Conservation (phyloP, 2,888 invertebrate genomes). For the Eremobia ochroleuca region DNA sequence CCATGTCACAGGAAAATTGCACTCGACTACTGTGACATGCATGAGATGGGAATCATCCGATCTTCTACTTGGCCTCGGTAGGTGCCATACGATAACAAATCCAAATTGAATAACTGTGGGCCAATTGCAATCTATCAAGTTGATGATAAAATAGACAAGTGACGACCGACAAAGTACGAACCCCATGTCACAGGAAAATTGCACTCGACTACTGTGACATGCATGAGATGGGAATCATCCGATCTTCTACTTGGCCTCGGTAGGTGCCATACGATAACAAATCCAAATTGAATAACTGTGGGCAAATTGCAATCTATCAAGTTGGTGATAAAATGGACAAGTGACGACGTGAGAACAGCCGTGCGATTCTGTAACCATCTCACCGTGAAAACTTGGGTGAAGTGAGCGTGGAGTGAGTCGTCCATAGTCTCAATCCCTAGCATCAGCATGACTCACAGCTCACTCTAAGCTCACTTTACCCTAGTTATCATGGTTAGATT, state of each 20-base stretch:
- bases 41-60: constrained; percentile 19
- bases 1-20: constrained; percentile 17
- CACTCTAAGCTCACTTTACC: too few species aligned
- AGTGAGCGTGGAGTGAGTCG: too few species aligned
- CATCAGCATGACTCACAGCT: too few species aligned
- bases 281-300: constrained; percentile 32
- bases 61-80: not conserved
- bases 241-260: constrained; percentile 1
- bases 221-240: constrained; percentile 14
- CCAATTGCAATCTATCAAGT: constrained; percentile 20
- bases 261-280: constrained; percentile 10
- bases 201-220: constrained; percentile 8
- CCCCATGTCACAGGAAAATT: constrained; percentile 15
- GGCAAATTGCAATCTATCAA: constrained; percentile 25
- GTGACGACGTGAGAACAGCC: constrained; percentile 14
- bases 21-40: constrained; percentile 6
- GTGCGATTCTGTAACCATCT: too few species aligned
- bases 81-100: constrained; percentile 9
- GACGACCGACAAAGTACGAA: constrained; percentile 20
- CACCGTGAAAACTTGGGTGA: too few species aligned
- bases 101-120: constrained; percentile 30
- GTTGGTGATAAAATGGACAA: not conserved
- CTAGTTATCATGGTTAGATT: too few species aligned
- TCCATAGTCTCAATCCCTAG: too few species aligned
- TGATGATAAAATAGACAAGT: not conserved